phyloP scores from a whole-genome alignment of 1,140 invertebrate species.

The Diploscapter pachys region DNA sequence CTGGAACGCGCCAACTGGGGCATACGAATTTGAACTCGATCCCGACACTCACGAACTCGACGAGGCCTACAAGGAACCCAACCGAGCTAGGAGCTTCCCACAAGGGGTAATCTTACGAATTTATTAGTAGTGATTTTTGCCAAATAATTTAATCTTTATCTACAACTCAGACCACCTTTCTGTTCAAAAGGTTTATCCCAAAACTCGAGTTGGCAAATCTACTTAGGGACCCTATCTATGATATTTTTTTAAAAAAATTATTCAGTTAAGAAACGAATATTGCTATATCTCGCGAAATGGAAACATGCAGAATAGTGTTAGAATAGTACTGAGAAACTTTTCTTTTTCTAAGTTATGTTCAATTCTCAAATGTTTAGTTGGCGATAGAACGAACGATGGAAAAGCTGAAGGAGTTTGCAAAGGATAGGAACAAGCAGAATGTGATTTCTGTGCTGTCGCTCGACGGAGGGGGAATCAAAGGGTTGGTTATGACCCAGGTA shows the following conservation, averaged over 20 bases:
- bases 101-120: not conserved
- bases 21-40: conserved; percentile 24
- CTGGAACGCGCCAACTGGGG: conserved; percentile 9
- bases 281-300: too few relatives aligned
- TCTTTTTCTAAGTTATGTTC: too few relatives aligned
- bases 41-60: conserved; percentile 20
- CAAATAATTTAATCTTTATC: too few relatives aligned
- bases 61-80: conserved; percentile 19
- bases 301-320: too few relatives aligned
- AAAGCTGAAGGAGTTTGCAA: conserved; percentile 19
- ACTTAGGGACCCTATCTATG: not conserved
- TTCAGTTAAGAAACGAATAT: not conserved
- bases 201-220: too few relatives aligned
- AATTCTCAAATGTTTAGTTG: too few relatives aligned
- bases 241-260: conserved; percentile 3
- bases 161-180: too few relatives aligned
- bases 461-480: conserved; percentile 57
- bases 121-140: not conserved
- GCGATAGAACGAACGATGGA: conserved; percentile 17
- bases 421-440: conserved; percentile 35
- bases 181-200: too few relatives aligned
- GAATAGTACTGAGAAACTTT: too few relatives aligned
- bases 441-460: conserved; percentile 50
- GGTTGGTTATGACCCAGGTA: conserved; percentile 56
- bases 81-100: conserved; percentile 13